Percentiles rank a stretch among this genome's conserved stretches.
Evolutionary conservation across 2,888 invertebrate species (phyloP).

Genomic region (Linyphia triangularis): DNA sequence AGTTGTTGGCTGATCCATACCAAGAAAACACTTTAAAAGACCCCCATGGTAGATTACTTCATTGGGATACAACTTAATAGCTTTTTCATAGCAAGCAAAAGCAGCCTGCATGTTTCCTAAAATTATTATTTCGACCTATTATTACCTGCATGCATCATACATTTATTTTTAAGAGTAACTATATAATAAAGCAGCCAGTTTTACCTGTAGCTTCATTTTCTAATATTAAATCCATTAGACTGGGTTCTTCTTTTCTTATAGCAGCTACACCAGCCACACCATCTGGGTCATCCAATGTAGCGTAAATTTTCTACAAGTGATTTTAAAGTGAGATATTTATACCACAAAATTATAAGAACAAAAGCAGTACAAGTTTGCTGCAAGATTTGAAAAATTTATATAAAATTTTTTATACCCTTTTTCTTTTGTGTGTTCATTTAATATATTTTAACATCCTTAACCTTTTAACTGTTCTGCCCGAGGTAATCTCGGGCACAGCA

Average conservation of each 20-base stretch:
- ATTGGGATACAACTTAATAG: conserved; percentile 83
- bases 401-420: no score
- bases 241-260: conserved; percentile 87
- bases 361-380: no score
- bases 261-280: conserved; percentile 89
- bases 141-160: neutral
- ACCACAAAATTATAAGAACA: neutral
- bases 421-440: no score
- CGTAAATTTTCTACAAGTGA: conserved; percentile 87
- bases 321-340: neutral
- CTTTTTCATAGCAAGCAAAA: conserved; percentile 91
- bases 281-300: conserved; percentile 92
- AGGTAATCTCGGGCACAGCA: no score
- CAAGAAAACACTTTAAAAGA: conserved; percentile 91
- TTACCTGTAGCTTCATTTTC: conserved; percentile 90
- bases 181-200: no score
- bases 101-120: conserved; percentile 84
- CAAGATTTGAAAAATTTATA: no score
- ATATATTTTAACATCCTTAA: no score
- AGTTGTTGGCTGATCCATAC: conserved; percentile 86
- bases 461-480: no score
- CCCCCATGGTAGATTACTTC: conserved; percentile 83
- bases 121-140: conserved; percentile 77
- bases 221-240: conserved; percentile 89
- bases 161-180: neutral